These are phyloP conservation scores for Tupiocoris notatus DNA, from an alignment of 2,888 invertebrate genomes.

Conservation along the genomic window DNA sequence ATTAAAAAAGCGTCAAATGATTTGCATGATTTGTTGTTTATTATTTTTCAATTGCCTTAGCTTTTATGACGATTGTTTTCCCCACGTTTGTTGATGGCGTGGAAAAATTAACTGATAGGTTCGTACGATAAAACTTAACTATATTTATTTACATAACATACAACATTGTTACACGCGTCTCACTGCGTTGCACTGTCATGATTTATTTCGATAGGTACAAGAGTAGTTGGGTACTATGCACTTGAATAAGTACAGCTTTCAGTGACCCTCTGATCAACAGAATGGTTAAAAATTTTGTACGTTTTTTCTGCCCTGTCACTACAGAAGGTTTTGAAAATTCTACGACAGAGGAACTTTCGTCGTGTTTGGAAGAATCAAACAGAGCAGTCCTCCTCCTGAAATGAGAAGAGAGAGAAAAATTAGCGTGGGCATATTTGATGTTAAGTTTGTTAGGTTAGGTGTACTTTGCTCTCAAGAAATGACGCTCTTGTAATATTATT, in stretches of 20 bases:
- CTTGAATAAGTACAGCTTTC: constrained; percentile 29
- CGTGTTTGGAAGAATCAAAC: constrained; percentile 86
- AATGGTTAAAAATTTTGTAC: constrained; percentile 6
- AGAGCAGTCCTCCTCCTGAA: constrained; percentile 77
- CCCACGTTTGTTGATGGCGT: too few relatives aligned
- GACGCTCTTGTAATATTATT: too few relatives aligned
- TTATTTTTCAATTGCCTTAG: too few relatives aligned
- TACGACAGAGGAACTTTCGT: constrained; percentile 71
- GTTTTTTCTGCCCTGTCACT: neutral
- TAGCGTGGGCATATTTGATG: too few relatives aligned
- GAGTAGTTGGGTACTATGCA: neutral
- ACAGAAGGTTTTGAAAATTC: constrained; percentile 50
- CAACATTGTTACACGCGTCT: neutral
- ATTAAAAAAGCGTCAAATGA: too few relatives aligned
- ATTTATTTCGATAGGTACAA: neutral
- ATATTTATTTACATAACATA: neutral
- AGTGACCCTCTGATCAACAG: neutral
- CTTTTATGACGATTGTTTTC: too few relatives aligned
- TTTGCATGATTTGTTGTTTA: too few relatives aligned
- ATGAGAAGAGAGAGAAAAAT: too few relatives aligned
- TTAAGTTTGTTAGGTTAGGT: too few relatives aligned
- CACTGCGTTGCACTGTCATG: neutral
- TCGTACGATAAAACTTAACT: too few relatives aligned
- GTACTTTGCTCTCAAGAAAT: too few relatives aligned
- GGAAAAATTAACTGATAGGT: too few relatives aligned